Conservation (phyloP, 1,140 invertebrate species). For the Zaprionus lachaisei region DNA sequence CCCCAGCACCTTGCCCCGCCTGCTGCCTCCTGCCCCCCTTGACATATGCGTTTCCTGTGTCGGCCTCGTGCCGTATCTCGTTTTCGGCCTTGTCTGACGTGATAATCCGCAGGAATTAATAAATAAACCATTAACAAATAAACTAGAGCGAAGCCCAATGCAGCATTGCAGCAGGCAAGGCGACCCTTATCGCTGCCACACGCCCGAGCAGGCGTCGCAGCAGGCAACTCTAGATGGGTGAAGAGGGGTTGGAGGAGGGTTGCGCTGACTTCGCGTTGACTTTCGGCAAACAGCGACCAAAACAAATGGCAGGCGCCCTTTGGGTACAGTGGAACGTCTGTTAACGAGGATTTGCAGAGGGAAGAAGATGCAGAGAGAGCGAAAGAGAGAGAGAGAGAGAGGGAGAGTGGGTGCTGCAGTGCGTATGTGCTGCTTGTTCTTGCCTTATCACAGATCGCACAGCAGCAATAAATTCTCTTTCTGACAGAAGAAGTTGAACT, state of each 20-base stretch:
- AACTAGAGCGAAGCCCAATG: conserved; percentile 75
- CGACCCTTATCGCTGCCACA: conserved; percentile 71
- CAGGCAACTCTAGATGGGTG: too few species aligned
- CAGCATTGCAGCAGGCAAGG: conserved; percentile 45
- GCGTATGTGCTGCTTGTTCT: conserved; percentile 17
- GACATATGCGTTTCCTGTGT: conserved; percentile 48
- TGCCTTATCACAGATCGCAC: conserved; percentile 44
- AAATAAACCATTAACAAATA: conserved; percentile 85
- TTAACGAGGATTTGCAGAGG: conserved; percentile 36
- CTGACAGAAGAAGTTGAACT: conserved; percentile 3
- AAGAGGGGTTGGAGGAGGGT: neutral
- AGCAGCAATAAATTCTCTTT: conserved; percentile 42
- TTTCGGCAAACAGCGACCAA: conserved; percentile 72
- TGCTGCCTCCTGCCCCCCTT: neutral
- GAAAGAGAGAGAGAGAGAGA: neutral
- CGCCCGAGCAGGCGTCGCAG: conserved; percentile 36
- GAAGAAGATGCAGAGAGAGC: neutral
- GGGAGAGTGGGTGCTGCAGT: conserved; percentile 6
- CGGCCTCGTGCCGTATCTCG: conserved; percentile 66
- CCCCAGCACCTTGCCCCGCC: neutral
- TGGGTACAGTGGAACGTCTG: conserved; percentile 47
- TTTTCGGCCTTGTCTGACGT: conserved; percentile 79
- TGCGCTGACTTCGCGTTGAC: conserved; percentile 62
- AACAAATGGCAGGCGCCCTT: conserved; percentile 53
- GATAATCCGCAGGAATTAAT: conserved; percentile 84